These are phyloP conservation scores for Acanthiza pusilla DNA, from an alignment of 2,797 vertebrate species.

Conservation along the genomic window DNA sequence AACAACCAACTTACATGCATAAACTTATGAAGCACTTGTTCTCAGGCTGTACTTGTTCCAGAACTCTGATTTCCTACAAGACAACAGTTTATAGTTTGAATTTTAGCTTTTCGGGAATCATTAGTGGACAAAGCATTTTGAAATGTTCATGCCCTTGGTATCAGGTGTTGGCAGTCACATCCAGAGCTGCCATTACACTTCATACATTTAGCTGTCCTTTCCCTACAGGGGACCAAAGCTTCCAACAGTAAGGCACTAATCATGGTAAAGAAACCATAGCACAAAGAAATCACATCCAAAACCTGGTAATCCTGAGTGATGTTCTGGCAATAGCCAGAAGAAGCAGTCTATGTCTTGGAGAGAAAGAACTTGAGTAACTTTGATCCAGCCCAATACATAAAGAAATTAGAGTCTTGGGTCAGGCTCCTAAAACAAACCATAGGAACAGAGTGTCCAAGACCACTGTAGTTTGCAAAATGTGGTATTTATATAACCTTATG, in stretches of 20 bases:
- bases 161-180: neutral
- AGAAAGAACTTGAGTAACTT: neutral
- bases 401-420: neutral
- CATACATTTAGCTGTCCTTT: neutral
- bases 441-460: neutral
- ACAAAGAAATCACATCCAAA: neutral
- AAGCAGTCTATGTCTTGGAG: neutral
- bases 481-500: neutral
- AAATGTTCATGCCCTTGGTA: neutral
- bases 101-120: neutral
- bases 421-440: neutral
- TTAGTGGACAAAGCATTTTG: neutral
- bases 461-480: neutral
- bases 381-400: neutral
- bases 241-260: neutral
- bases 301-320: neutral
- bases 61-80: neutral
- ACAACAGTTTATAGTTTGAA: neutral
- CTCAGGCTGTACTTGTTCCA: neutral
- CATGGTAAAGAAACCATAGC: neutral
- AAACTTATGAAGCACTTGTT: neutral
- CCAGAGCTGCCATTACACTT: neutral
- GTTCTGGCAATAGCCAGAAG: neutral
- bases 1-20: neutral
- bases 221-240: neutral